Evolutionary conservation across 2,113 vertebrate species (phyloP).

Genomic region (Eretmochelys imbricata): DNA sequence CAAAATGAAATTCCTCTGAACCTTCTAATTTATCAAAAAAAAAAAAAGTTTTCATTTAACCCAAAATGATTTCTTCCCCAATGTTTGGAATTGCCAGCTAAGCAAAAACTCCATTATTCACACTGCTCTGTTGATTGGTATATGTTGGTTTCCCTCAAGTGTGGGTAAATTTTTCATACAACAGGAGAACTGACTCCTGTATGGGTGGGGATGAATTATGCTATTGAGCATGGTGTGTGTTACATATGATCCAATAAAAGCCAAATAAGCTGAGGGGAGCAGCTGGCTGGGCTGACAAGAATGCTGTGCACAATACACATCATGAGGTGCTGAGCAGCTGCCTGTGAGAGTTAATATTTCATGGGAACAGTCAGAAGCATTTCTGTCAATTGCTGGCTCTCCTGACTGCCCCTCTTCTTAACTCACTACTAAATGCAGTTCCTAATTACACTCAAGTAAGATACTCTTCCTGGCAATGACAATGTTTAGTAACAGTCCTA

Average conservation of each 20-base stretch:
- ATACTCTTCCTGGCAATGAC: rapidly evolving
- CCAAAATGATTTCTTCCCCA: not conserved
- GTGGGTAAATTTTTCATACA: not conserved
- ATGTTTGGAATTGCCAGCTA: not conserved
- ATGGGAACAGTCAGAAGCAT: not conserved
- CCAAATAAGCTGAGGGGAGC: conserved; percentile 8
- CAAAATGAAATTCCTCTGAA: not conserved
- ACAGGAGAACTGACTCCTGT: conserved; percentile 15
- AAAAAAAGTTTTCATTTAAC: not conserved
- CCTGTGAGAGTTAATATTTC: not conserved
- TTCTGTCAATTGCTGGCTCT: not conserved
- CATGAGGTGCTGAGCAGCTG: not conserved
- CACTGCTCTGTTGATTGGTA: not conserved
- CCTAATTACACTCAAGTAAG: not conserved
- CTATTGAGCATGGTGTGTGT: not conserved
- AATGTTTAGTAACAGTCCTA: not conserved
- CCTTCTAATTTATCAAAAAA: not conserved
- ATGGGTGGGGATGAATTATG: not conserved
- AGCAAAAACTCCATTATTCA: not conserved
- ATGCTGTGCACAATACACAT: not conserved
- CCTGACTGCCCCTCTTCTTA: not conserved
- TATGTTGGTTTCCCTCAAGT: conserved; percentile 13
- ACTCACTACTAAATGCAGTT: not conserved
- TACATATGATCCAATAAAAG: conserved; percentile 40
- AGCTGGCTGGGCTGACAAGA: conserved; percentile 32